Base-by-base conservation (phyloP, 1,140 invertebrate species). In the Neelides sp. region DNA sequence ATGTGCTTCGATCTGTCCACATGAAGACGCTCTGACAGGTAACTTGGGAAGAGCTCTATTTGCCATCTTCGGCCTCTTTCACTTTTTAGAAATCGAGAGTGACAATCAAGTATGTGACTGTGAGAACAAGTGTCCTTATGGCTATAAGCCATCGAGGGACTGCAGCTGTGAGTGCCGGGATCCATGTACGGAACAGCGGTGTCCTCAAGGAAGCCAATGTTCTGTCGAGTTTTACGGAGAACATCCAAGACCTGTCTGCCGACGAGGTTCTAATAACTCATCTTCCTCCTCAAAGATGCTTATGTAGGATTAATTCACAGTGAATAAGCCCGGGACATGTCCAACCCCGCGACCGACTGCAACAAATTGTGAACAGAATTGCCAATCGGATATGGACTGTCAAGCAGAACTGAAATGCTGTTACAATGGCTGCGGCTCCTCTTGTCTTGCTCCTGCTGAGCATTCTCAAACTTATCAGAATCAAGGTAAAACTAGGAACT, bases 341-440 rank as follows among this genome's bases (percentile, higher is more conserved):
- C 85, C 87, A 7, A 55, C 35, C 47, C 64, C 55, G 28, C 64
- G 73, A 19, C 65, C 70, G 2, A 26, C 65, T 22, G 66, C 63
- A 2, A 64, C 68, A 40, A 54, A 54, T 12, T 89, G 85, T 63
- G 73, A 74, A 8, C 66, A 71, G 13, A 78, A 85, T 63, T 92
- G 88, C 64, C 67, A 73, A 41, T 77, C 75, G n/a, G 88, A 93
- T 65, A 81, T 83, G 0, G 84, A 91, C 59, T 93, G 88, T 66
- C 63, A 73, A 3, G 76, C 74, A 22, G 75, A 78, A 5, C 71
- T 74, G 57, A 92, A 92, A 65, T 92, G 88, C 67, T 93, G 88
- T 64, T 69, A 68, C 43, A 80, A 77, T 58, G 83, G 80, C 30
- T 91, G 88, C 62, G 79, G 79, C 5, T 71, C 71, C 17, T 71